These are phyloP conservation scores for Drosophila elegans DNA, from an alignment of 1,140 invertebrate species.

Conservation along the genomic window DNA sequence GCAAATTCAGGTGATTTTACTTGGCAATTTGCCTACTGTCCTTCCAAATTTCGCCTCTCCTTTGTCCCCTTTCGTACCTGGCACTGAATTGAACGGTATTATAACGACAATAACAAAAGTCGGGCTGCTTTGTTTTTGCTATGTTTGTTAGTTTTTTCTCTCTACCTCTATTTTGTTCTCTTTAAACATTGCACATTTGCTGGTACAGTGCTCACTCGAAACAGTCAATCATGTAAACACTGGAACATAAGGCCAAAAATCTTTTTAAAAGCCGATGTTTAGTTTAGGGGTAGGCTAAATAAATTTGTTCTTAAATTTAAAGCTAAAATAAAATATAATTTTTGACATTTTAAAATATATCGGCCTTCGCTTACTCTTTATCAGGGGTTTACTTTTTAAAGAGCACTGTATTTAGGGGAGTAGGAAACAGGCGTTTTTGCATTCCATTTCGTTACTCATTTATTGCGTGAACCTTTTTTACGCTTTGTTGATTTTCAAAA, in stretches of 20 bases:
- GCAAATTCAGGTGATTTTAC: conserved; percentile 86
- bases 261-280: no score
- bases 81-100: conserved; percentile 14
- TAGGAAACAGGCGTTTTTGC: conserved; percentile 47
- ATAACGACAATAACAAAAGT: conserved; percentile 19
- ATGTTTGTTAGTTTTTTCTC: conserved; percentile 30
- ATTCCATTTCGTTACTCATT: conserved; percentile 44
- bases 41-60: background rate
- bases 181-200: conserved; percentile 22
- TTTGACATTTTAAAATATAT: no score
- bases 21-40: conserved; percentile 48
- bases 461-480: conserved; percentile 59
- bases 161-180: conserved; percentile 7
- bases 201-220: conserved; percentile 19
- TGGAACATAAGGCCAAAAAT: background rate
- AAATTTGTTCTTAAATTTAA: no score
- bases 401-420: conserved; percentile 7
- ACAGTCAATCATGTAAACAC: background rate
- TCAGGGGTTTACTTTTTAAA: background rate
- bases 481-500: conserved; percentile 42
- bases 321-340: no score
- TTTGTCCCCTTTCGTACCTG: conserved; percentile 7
- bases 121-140: conserved; percentile 56
- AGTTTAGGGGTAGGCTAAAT: no score
- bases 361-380: no score